Evolutionary conservation across 2,113 vertebrate species (phyloP), one percentile per base, ranked within the genome.

Genomic region (Pseudopipra pipra): DNA sequence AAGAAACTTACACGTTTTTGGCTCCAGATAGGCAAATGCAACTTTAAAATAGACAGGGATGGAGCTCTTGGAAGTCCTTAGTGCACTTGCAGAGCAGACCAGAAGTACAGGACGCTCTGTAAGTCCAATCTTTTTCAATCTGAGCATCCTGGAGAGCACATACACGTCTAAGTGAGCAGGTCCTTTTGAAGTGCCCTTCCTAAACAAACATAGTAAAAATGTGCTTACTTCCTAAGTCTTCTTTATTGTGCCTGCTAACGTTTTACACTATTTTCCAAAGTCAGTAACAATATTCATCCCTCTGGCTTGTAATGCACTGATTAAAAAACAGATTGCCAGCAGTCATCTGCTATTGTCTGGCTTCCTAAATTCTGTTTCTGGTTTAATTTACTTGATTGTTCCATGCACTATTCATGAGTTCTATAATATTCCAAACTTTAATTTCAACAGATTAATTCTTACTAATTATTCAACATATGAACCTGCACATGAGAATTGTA

Each of bases 371-470:
- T 96, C 94, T 85, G 89, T 95, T 97, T 97, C 95, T 90, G 95
- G 96, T 96, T 96, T 97, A 98, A 98, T 98, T 97, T 97, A 97
- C 97, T 95, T 97, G 95, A 97, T 93, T 96, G 97, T 97, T 91
- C 96, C 95, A 98, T 98, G 90, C 97, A 98, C 97, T 98, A 98
- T 99, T 98, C 98, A 98, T 98, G 98, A 98, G 97, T 97, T 98
- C 97, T 94, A 98, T 98, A 98, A 98, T 98, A 98, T 98, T 98
- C 96, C 94, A 97, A 98, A 98, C 98, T 98, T 98, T 98, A 98
- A 98, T 98, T 98, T 98, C 97, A 96, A 96, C 97, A 98, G 97
- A 98, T 98, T 98, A 98, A 98, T 98, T 97, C 98, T 97, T 97
- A 95, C 97, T 98, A 98, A 98, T 98, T 98, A 98, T 98, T 98